Percentiles rank a stretch among this genome's conserved stretches.
phyloP scores from a whole-genome alignment of 2,113 vertebrate genomes.

The Serilophus lunatus region DNA sequence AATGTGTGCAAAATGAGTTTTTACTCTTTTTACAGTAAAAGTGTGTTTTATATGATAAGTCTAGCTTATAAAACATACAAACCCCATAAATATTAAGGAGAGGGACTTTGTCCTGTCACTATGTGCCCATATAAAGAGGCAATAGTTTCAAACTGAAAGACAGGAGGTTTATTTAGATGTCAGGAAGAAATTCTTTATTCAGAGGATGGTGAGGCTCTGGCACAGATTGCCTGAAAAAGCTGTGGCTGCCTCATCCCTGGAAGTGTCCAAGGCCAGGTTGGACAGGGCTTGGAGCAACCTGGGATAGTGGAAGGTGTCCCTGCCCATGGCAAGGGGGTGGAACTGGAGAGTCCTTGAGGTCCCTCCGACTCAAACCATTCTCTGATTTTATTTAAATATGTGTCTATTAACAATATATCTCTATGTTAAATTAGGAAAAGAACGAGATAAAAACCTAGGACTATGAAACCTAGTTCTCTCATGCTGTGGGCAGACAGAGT shows the following conservation, averaged over 20 bases:
- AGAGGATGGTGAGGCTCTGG: rapidly evolving
- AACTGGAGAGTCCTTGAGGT: background rate
- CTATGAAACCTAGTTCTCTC: background rate
- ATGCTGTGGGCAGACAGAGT: background rate
- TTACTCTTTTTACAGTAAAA: background rate
- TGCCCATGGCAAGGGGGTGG: background rate
- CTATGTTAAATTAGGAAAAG: background rate
- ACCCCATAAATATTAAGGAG: background rate
- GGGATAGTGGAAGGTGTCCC: background rate
- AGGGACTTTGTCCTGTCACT: too few relatives aligned
- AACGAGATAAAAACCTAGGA: background rate
- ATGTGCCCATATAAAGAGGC: too few relatives aligned
- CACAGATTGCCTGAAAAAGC: background rate
- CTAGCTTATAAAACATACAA: background rate
- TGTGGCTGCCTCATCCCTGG: background rate
- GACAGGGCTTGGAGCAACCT: rapidly evolving
- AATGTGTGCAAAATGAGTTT: too few relatives aligned
- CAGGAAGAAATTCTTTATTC: background rate
- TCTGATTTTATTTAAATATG: background rate
- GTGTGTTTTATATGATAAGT: background rate
- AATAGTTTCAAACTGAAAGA: background rate
- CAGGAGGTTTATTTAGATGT: background rate
- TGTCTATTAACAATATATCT: background rate
- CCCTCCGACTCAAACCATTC: background rate
- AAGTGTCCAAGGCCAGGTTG: background rate